Conservation (phyloP, 2,797 vertebrate species). For the Babyrousa celebensis region DNA sequence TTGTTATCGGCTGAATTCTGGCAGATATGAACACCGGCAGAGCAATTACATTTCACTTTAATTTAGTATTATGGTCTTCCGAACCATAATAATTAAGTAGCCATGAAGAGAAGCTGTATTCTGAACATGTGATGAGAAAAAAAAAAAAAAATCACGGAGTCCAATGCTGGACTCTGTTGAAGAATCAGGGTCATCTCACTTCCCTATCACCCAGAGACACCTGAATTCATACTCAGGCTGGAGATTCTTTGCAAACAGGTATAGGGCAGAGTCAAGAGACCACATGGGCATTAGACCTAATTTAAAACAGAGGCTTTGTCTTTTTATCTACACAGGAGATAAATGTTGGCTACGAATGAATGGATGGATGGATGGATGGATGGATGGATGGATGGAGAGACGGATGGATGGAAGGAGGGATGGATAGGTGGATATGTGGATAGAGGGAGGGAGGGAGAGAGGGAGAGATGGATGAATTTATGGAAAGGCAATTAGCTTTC, state of each 20-base stretch:
- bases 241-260: background rate
- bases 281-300: background rate
- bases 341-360: background rate
- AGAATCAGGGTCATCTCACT: background rate
- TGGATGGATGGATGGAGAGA: background rate
- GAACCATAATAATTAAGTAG: conserved; percentile 82
- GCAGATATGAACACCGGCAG: conserved; percentile 60
- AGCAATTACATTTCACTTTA: conserved; percentile 80
- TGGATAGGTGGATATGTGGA: background rate
- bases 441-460: background rate
- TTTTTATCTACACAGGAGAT: background rate
- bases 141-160: conserved; percentile 36
- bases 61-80: conserved; percentile 80
- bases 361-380: background rate
- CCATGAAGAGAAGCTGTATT: conserved; percentile 65
- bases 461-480: background rate
- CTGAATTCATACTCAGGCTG: background rate
- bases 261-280: background rate
- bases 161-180: background rate
- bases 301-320: conserved; percentile 24
- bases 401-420: background rate
- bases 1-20: conserved; percentile 74
- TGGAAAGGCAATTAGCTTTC: background rate
- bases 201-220: conserved; percentile 9
- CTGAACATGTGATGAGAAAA: background rate